Base-by-base conservation (phyloP, 2,113 vertebrate genomes). In the Ammodytes marinus region DNA sequence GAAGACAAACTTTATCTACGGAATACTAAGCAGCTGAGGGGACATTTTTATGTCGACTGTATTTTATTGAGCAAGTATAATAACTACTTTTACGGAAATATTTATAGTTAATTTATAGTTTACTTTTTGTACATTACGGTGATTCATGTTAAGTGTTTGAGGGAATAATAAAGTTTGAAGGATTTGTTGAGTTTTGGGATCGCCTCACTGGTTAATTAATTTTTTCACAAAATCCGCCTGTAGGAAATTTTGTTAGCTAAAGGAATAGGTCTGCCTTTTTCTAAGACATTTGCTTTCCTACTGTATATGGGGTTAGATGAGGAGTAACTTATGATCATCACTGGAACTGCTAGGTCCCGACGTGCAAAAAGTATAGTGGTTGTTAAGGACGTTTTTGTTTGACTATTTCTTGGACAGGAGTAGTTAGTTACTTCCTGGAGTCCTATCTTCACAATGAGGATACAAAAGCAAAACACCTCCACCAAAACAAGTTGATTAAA, bases 151-250 rank as follows among this genome's bases (percentile, higher is more conserved):
- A 19, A 43, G 69, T 8, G 46, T 37, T 40, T 4, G 59, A 80
- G 55, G 14, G 71, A 75, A 87, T 91, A 91, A 91, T 89, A 89
- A 85, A 85, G 75, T 82, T 74, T 91, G 76, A 63, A 82, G 67
- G 68, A 47, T 52, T 6, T 27, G 42, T 57, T 4, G 8, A 50
- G 43, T 53, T 35, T 12, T 35, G 37, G 13, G 15, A 39, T 70
- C 6, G 2, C 10, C n/a, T 68, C 6, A 8, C 49, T 80, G 55
- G 40, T 50, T 4, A 0, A 50, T 69, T 42, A 12, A 37, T 64
- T 54, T 63, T 45, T 37, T 63, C 2, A 61, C 19, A 63, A 11
- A 0, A 6, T 19, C 2, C 12, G 14, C 35, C 13, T 60, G 8
- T 45, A 1, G 4, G 11, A 53, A 40, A 8, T 7, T 7, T 59